phyloP scores from a whole-genome alignment of 2,113 vertebrate species.

The Saimiri boliviensis region DNA sequence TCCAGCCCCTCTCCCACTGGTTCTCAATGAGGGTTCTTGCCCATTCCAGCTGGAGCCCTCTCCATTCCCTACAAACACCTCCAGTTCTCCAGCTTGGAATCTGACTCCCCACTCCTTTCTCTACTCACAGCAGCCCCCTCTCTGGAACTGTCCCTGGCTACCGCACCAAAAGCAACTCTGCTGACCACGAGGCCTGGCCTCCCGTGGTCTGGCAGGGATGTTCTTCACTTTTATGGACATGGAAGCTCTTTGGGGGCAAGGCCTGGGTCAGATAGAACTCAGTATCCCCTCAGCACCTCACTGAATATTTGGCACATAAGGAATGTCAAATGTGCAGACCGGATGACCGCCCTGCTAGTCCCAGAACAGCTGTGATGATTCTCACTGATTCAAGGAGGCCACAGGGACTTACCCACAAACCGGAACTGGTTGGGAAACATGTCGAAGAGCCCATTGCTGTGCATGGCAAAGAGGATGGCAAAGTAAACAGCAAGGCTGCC shows the following conservation, averaged over 20 bases:
- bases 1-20: not conserved
- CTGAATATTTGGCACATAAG: no score
- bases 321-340: not conserved
- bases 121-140: not conserved
- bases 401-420: conserved; percentile 90
- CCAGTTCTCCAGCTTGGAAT: not conserved
- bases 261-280: not conserved
- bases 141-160: not conserved
- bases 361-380: not conserved
- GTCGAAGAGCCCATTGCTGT: conserved; percentile 92
- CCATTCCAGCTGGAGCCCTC: no score
- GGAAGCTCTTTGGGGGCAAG: no score
- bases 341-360: not conserved
- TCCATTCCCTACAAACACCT: not conserved
- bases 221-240: accelerated
- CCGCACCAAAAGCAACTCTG: no score
- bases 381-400: not conserved
- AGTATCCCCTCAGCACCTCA: not conserved
- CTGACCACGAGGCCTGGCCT: not conserved
- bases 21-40: not conserved
- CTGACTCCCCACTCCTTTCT: not conserved
- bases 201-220: not conserved
- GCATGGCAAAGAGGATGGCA: conserved; percentile 93
- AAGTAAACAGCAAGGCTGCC: conserved; percentile 94
- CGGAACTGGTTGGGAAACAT: conserved; percentile 96